phyloP scores from a whole-genome alignment of 1,140 invertebrate species.

The Sesamia nonagrioides region DNA sequence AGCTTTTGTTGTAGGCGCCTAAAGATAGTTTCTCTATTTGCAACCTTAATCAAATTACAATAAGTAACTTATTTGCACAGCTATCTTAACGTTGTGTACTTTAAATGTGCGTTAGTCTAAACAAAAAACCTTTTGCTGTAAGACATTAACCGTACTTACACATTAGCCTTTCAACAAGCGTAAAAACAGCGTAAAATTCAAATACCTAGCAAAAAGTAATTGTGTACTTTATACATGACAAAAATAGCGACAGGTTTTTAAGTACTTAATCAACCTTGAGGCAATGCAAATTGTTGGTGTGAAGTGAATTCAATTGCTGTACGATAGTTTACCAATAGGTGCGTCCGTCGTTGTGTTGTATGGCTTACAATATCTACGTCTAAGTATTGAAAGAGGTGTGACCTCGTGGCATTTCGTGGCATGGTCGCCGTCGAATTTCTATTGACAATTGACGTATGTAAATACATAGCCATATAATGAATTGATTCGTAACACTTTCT shows the following conservation, averaged over 20 bases:
- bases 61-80: conserved; percentile 36
- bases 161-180: conserved; percentile 26
- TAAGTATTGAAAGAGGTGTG: conserved; percentile 18
- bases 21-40: neutral
- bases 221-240: conserved; percentile 22
- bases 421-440: conserved; percentile 14
- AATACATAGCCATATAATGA: neutral
- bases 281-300: conserved; percentile 60
- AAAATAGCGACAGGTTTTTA: conserved; percentile 58
- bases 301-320: conserved; percentile 12
- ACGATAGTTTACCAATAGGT: conserved; percentile 35
- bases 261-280: conserved; percentile 66
- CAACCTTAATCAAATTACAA: conserved; percentile 30
- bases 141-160: conserved; percentile 40
- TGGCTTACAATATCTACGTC: conserved; percentile 18
- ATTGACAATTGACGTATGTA: conserved; percentile 26
- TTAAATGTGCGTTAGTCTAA: conserved; percentile 43
- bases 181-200: conserved; percentile 22
- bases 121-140: conserved; percentile 34
- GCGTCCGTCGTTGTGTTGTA: conserved; percentile 20
- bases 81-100: conserved; percentile 43
- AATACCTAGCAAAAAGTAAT: conserved; percentile 11
- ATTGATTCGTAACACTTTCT: conserved; percentile 43
- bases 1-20: conserved; percentile 45
- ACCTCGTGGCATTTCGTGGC: conserved; percentile 40